A percentile compares a stretch with the other conserved stretches of the same genome.
These are phyloP conservation scores for Steinernema feltiae DNA, from an alignment of 1,140 invertebrate genomes.

Conservation along the genomic window DNA sequence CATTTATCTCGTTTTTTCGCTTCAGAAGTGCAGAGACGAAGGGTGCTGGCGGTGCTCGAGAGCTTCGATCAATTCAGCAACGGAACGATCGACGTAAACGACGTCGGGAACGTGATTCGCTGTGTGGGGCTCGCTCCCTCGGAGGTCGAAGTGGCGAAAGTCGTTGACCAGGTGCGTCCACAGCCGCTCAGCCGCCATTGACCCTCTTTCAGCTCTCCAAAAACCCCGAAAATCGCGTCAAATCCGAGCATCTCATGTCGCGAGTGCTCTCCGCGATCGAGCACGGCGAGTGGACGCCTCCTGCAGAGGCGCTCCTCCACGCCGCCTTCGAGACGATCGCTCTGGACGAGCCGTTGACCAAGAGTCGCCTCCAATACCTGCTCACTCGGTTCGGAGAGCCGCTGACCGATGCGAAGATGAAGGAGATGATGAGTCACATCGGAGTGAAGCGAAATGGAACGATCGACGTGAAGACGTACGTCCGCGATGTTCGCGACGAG, in stretches of 20 bases:
- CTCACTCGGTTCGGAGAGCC: neutral
- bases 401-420: neutral
- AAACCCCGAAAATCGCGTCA: neutral
- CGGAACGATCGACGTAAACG: neutral
- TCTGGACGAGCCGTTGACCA: neutral
- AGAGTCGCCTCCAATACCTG: neutral
- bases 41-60: neutral
- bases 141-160: neutral
- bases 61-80: neutral
- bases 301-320: neutral
- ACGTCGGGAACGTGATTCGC: neutral
- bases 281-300: neutral
- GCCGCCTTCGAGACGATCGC: neutral
- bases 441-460: neutral
- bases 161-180: neutral
- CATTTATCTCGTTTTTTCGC: no score
- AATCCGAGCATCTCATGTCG: neutral
- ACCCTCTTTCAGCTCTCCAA: neutral
- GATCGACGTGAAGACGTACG: neutral
- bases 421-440: neutral
- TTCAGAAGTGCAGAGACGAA: neutral
- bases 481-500: neutral
- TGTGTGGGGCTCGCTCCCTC: neutral
- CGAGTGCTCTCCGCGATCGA: neutral
- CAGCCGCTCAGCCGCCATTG: neutral